Percentiles rank a stretch among this genome's conserved stretches.
Evolutionary conservation across 2,888 invertebrate species (phyloP).

Genomic region (Mythimna albipuncta): DNA sequence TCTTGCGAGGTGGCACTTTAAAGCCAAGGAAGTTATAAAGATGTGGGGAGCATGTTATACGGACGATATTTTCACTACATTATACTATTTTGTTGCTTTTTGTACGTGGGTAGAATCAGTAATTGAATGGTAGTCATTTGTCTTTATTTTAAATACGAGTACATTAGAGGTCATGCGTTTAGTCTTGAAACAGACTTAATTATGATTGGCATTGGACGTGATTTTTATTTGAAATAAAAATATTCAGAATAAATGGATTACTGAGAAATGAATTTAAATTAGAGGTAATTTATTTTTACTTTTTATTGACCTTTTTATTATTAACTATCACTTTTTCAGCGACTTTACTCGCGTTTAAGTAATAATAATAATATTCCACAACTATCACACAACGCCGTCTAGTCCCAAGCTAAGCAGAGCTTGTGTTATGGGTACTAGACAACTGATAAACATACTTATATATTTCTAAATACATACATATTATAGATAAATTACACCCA

Average conservation of each 20-base stretch:
- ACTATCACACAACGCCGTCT: too few species aligned
- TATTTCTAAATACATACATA: too few species aligned
- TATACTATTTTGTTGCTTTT: slow-evolving; percentile 49
- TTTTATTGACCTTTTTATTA: too few species aligned
- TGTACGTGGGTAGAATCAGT: slow-evolving; percentile 21
- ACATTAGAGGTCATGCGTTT: not conserved
- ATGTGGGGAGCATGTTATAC: slow-evolving; percentile 40
- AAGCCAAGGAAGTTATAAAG: slow-evolving; percentile 52
- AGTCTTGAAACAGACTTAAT: not conserved
- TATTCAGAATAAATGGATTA: not conserved
- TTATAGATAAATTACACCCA: too few species aligned
- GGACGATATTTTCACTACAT: slow-evolving; percentile 33
- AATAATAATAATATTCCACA: too few species aligned
- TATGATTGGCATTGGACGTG: not conserved
- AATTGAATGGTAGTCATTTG: slow-evolving; percentile 3
- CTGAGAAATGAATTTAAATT: too few species aligned
- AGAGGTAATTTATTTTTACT: too few species aligned
- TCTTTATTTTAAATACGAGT: slow-evolving; percentile 1
- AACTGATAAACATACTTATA: too few species aligned
- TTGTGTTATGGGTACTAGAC: too few species aligned
- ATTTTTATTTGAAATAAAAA: not conserved
- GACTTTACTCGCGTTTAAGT: too few species aligned
- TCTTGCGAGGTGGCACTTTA: slow-evolving; percentile 52
- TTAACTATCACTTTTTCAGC: too few species aligned
- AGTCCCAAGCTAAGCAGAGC: too few species aligned